These are phyloP conservation scores for Microcebus tavaratra DNA, from an alignment of 2,113 vertebrate species.

Conservation along the genomic window DNA sequence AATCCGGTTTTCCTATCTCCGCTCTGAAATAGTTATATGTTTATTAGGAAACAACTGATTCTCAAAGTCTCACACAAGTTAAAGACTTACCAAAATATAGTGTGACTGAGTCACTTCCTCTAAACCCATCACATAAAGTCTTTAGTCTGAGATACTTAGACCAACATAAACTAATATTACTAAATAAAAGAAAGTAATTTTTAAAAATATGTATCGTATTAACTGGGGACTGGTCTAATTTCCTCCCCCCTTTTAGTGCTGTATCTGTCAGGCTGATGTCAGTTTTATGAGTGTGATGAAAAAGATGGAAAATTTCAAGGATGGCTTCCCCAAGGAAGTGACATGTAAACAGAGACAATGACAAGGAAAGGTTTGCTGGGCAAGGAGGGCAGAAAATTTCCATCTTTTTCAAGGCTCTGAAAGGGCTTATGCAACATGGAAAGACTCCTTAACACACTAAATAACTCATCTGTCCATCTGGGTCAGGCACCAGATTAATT, in stretches of 20 bases:
- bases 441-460: background rate
- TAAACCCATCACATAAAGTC: background rate
- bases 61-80: no score
- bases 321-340: background rate
- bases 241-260: background rate
- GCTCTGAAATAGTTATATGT: background rate
- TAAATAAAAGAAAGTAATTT: background rate
- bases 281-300: background rate
- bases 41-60: background rate
- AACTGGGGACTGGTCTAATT: background rate
- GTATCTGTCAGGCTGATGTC: background rate
- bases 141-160: background rate
- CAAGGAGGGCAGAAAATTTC: background rate
- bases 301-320: background rate
- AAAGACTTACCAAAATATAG: background rate
- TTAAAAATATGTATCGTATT: background rate
- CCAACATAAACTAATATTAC: background rate
- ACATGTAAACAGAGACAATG: background rate
- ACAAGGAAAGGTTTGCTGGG: background rate
- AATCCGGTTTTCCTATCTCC: background rate
- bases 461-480: background rate
- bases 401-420: background rate
- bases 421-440: background rate
- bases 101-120: background rate
- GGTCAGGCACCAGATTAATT: background rate